Evolutionary conservation across 2,113 vertebrate species (phyloP).

Genomic region (Empidonax alnorum): DNA sequence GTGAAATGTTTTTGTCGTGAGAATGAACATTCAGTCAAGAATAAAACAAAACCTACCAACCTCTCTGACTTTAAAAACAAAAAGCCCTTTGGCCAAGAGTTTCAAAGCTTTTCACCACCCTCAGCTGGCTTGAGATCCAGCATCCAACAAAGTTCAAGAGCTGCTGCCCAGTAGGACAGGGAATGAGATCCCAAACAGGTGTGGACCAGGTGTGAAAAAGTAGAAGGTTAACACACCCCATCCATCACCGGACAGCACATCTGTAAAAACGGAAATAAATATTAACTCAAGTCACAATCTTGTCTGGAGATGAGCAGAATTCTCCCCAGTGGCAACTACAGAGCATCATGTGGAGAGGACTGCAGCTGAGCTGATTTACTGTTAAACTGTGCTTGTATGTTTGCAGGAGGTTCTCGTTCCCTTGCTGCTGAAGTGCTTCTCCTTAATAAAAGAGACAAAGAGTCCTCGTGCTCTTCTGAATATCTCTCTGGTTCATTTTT

Average conservation of each 20-base stretch:
- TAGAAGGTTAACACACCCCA: slow-evolving; percentile 40
- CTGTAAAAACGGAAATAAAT: slow-evolving; percentile 50
- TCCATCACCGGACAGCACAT: slow-evolving; percentile 54
- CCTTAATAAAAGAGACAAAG: not conserved
- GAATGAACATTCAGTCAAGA: slow-evolving; percentile 46
- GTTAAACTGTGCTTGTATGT: slow-evolving; percentile 4
- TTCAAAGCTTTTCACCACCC: slow-evolving; percentile 23
- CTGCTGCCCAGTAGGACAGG: slow-evolving; percentile 20
- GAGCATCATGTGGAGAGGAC: slow-evolving; percentile 16
- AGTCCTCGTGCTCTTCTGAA: not conserved
- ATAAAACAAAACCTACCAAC: slow-evolving; percentile 56
- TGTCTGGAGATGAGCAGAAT: slow-evolving; percentile 55
- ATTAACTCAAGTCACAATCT: slow-evolving; percentile 22
- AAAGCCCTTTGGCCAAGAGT: slow-evolving; percentile 6
- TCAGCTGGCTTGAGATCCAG: not conserved
- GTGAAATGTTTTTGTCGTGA: slow-evolving; percentile 57
- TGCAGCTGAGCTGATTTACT: slow-evolving; percentile 55
- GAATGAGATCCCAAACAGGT: slow-evolving; percentile 50
- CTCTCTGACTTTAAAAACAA: slow-evolving; percentile 41
- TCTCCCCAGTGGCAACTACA: slow-evolving; percentile 16
- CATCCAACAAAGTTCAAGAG: slow-evolving; percentile 41
- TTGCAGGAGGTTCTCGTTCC: not conserved
- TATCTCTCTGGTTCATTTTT: slow-evolving; percentile 14
- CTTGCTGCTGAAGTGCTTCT: not conserved
- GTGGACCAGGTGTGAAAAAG: slow-evolving; percentile 57